Base-by-base conservation (phyloP, 1,140 invertebrate species). In the Brachionus plicatilis region DNA sequence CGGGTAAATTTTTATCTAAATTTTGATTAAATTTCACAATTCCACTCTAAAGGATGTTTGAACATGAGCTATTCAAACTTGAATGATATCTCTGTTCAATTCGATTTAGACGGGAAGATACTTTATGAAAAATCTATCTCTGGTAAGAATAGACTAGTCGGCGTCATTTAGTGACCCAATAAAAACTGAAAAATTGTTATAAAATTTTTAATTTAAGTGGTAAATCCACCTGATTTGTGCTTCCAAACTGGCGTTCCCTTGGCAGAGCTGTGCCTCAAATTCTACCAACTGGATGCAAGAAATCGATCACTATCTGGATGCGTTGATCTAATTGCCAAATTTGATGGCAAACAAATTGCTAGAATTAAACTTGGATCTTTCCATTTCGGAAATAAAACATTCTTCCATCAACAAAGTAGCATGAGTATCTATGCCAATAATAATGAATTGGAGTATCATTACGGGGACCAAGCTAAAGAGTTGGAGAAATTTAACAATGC, bases 41-140 rank as follows among this genome's bases (percentile, higher is more conserved):
- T 14, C 0, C 5, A n/a, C 7, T 24, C 27, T 41, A 9, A 9
- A 82, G 79, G 79, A 65, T 82, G 79, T 37, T 41, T 82, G 33
- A 45, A 65, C 41, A 65, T 82, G 79, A 82, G 14, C 20, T 82
- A 82, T 82, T 41, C 79, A 11, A 68, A 82, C n/a, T 33, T 65
- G 33, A 14, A 82, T 17, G 17, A 82, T 29, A 60, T 82, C 65
- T 24, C 17, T 29, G 17, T 82, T n/a, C 20, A 20, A 5, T 82
- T 82, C 45, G 41, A 82, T 14, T 65, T 82, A 41, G 41, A 65
- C 37, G 79, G 41, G 11, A 60, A 68, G n/a, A 41, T 65, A 12
- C 14, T 65, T 17, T 82, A 65, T 33, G 43, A 82, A 29, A 45
- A 65, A 27, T 43, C 56, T 68, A 68, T 82, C 20, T 82, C 79